These are phyloP conservation scores for Sinocyclocheilus anshuiensis DNA, from an alignment of 2,113 vertebrate species.

Conservation along the genomic window DNA sequence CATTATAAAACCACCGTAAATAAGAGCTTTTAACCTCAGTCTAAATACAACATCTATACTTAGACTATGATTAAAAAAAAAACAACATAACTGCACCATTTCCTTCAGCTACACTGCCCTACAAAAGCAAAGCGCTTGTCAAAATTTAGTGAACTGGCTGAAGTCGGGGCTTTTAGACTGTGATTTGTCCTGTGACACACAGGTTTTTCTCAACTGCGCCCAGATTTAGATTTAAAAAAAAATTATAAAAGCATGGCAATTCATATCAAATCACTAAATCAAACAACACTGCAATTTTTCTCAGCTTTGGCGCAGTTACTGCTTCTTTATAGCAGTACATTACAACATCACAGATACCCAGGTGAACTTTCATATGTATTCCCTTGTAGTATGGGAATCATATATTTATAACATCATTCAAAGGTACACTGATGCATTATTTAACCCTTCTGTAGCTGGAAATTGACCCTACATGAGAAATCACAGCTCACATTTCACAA, in stretches of 20 bases:
- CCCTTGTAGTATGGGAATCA: not conserved
- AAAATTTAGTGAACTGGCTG: not conserved
- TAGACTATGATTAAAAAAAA: slow-evolving; percentile 17
- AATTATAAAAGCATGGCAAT: not conserved
- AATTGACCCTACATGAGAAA: slow-evolving; percentile 27
- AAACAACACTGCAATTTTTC: not conserved
- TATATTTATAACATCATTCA: slow-evolving; percentile 5
- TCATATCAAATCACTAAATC: not conserved
- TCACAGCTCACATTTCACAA: not conserved
- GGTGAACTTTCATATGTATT: not conserved
- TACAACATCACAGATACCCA: not conserved
- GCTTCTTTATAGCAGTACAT: not conserved
- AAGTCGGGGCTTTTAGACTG: not conserved
- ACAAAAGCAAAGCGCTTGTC: not conserved
- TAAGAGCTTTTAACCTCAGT: slow-evolving; percentile 10
- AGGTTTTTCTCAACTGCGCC: not conserved
- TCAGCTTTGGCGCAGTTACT: not conserved
- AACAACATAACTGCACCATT: not conserved
- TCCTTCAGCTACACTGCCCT: not conserved
- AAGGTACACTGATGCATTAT: slow-evolving; percentile 18
- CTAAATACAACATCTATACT: slow-evolving; percentile 37
- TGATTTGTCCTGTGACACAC: not conserved
- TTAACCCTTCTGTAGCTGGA: slow-evolving; percentile 1
- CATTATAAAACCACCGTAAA: slow-evolving; percentile 15
- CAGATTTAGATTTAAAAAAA: not conserved